Conservation (phyloP, 1,140 invertebrate species). For the Drosophila ironensis region DNA sequence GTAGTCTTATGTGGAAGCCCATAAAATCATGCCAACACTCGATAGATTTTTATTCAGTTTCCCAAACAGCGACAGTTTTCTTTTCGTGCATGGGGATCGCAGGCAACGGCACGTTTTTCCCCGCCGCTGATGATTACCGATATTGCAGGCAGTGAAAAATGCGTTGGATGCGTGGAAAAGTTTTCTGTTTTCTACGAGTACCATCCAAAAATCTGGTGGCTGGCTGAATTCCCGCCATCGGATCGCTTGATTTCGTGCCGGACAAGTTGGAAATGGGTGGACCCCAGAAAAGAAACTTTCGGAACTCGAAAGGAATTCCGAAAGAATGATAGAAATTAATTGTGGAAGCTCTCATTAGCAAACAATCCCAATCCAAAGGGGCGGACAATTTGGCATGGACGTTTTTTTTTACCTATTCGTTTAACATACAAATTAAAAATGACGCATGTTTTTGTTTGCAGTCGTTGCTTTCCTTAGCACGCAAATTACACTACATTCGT, state of each 20-base stretch:
- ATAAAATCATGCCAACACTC: no score
- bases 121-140: constrained; percentile 65
- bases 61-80: not conserved
- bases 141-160: constrained; percentile 71
- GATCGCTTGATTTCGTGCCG: constrained; percentile 7
- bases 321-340: not conserved
- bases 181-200: constrained; percentile 50
- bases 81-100: constrained; percentile 6
- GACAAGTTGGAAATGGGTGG: not conserved
- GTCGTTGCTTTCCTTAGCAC: no score
- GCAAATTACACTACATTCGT: no score
- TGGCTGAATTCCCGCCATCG: constrained; percentile 14
- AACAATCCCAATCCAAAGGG: no score
- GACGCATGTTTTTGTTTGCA: no score
- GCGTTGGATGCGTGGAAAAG: constrained; percentile 72
- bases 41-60: no score
- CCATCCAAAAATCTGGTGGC: constrained; percentile 49
- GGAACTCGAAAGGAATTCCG: constrained; percentile 1
- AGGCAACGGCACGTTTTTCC: constrained; percentile 31
- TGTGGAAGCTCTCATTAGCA: not conserved
- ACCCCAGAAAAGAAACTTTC: not conserved
- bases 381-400: no score
- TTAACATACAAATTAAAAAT: no score
- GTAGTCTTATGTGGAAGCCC: no score
- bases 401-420: no score